A percentile compares a stretch with the other conserved stretches of the same genome.
Conservation (phyloP, 2,888 invertebrate species). For the Belgica antarctica region DNA sequence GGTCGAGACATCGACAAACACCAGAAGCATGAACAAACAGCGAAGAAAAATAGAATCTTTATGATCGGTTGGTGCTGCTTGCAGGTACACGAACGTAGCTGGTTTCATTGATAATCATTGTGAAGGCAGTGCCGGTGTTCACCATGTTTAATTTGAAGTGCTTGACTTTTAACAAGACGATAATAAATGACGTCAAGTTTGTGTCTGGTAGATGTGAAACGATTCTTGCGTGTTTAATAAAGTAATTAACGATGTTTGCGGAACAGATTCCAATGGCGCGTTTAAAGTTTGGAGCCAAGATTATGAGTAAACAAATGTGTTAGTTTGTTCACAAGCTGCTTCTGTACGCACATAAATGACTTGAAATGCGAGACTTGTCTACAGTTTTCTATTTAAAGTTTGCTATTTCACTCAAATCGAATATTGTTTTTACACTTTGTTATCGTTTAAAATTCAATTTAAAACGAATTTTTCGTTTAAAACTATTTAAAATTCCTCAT, state of each 20-base stretch:
- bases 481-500: not conserved
- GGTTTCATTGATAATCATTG: slow-evolving; percentile 1
- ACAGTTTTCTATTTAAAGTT: too few relatives aligned
- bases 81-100: not conserved
- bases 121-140: not conserved
- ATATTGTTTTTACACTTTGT: not conserved
- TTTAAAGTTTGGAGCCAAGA: not conserved
- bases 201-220: not conserved
- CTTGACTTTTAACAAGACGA: not conserved
- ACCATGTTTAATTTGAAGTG: not conserved
- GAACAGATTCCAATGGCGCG: too few relatives aligned
- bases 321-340: too few relatives aligned
- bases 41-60: not conserved
- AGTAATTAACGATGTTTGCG: too few relatives aligned
- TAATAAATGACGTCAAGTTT: not conserved
- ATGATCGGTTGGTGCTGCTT: slow-evolving; percentile 6
- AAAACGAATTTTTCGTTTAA: not conserved
- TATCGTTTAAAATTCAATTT: too few relatives aligned
- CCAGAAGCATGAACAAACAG: slow-evolving; percentile 15
- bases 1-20: slow-evolving; percentile 27
- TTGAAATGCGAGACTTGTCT: too few relatives aligned
- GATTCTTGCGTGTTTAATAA: slow-evolving; percentile 12
- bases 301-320: too few relatives aligned
- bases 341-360: too few relatives aligned
- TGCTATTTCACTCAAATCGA: too few relatives aligned